Base-by-base conservation (phyloP, 2,888 invertebrate species). In the Xestia rhomboidea region DNA sequence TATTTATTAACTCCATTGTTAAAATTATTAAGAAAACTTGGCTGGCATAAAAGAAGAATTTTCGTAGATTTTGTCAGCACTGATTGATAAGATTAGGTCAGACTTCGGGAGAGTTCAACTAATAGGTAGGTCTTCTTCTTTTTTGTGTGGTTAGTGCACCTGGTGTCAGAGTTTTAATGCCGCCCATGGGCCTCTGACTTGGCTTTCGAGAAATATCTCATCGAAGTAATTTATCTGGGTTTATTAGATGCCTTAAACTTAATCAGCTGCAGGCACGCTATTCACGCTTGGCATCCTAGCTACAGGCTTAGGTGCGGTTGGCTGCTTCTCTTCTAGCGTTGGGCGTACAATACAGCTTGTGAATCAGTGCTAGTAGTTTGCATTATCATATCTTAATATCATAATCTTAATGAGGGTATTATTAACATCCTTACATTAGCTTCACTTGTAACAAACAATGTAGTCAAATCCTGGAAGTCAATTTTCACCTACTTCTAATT, bases 301-400 rank as follows among this genome's bases (percentile, higher is more conserved):
- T 62, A 2, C 21, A 77, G n/a, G 27, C 74, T 73, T 60, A 79
- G 3, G 6, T 18, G 34, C 51, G 62, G 62, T 79, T 79, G 70
- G 71, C 46, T 77, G 79, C 34, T 10, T 70, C 70, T 27, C 51
- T 54, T 51, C 44, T n/a, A 63, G 18, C 62, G 6, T 18, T 34
- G 54, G 62, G 34, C 41, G 34, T 27, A 27, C 18, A 79, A 44
- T 34, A 11, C n/a, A 49, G 18, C 18, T n/a, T 7, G 4, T 27
- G 0, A 21, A 44, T 21, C 11, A 11, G 24, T 24, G 24, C 27
- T 24, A 49, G 27, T 41, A 54, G 27, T 69, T 27, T 49, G 24
- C 46, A 24, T 15, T 11, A 34, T 8, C 0, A 34, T 60, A 54
- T 51, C 7, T 3, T 51, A 24, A 24, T n/a, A 11, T 54, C n/a